A percentile compares a stretch with the other conserved stretches of the same genome.
These are phyloP conservation scores for Capreolus pygargus DNA, from an alignment of 2,113 vertebrate genomes.

Conservation along the genomic window DNA sequence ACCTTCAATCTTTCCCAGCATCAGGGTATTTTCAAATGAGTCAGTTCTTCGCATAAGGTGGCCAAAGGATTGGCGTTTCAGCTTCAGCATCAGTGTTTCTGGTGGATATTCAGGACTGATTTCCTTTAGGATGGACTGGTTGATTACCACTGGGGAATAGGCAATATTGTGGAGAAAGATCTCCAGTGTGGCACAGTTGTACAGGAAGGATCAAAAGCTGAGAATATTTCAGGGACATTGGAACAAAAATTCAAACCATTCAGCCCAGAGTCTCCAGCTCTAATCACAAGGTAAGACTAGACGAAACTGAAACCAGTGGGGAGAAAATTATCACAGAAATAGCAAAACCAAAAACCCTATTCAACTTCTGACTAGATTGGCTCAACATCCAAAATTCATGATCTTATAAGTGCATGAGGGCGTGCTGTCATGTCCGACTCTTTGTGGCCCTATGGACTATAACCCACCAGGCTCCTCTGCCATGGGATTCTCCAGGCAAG, in stretches of 20 bases:
- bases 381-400: not conserved
- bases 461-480: not conserved
- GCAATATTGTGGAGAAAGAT: not conserved
- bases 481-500: not conserved
- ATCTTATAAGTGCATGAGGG: not conserved
- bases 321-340: not conserved
- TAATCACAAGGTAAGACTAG: not conserved
- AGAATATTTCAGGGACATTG: not conserved
- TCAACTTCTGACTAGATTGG: not conserved
- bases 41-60: not conserved
- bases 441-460: not conserved
- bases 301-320: not conserved
- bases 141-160: not conserved
- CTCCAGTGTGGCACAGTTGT: not conserved
- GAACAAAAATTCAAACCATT: not conserved
- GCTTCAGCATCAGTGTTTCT: not conserved
- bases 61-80: not conserved
- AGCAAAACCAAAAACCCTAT: not conserved
- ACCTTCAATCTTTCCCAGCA: not conserved
- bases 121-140: not conserved
- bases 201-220: not conserved
- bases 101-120: not conserved
- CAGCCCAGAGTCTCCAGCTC: not conserved
- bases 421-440: not conserved
- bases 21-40: not conserved